These are phyloP conservation scores for Drosophila jambulina DNA, from an alignment of 1,140 invertebrate genomes.

Conservation along the genomic window DNA sequence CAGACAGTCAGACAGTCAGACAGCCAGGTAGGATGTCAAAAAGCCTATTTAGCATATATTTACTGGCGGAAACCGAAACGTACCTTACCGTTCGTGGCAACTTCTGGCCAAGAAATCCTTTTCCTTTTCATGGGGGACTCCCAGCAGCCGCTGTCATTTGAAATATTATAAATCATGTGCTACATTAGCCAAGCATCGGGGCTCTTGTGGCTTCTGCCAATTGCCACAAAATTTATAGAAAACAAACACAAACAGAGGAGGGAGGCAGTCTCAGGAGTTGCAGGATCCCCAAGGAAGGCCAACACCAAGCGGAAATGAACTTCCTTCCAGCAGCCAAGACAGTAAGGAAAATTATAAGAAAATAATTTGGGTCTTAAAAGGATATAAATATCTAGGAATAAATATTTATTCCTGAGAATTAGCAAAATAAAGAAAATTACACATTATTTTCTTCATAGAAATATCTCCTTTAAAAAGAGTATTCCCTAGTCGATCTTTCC, in stretches of 20 bases:
- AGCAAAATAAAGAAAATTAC: not conserved
- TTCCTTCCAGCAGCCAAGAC: slow-evolving; percentile 44
- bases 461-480: not conserved
- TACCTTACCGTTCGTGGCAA: slow-evolving; percentile 1
- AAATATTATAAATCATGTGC: slow-evolving; percentile 84
- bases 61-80: slow-evolving; percentile 31
- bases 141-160: slow-evolving; percentile 62
- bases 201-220: slow-evolving; percentile 67
- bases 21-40: slow-evolving; percentile 78
- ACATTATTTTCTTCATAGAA: no score
- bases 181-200: slow-evolving; percentile 77
- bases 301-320: slow-evolving; percentile 35
- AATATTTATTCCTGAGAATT: not conserved
- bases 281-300: not conserved
- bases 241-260: slow-evolving; percentile 57
- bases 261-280: not conserved
- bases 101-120: slow-evolving; percentile 69
- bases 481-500: not conserved
- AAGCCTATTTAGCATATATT: slow-evolving; percentile 84
- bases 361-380: not conserved
- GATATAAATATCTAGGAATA: not conserved
- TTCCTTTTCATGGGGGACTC: slow-evolving; percentile 44
- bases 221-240: slow-evolving; percentile 75
- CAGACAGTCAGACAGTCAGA: slow-evolving; percentile 43
- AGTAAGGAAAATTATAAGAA: not conserved